A percentile compares a stretch with the other conserved stretches of the same genome.
phyloP scores from a whole-genome alignment of 2,888 invertebrate genomes.

The Acholoe squamosa region DNA sequence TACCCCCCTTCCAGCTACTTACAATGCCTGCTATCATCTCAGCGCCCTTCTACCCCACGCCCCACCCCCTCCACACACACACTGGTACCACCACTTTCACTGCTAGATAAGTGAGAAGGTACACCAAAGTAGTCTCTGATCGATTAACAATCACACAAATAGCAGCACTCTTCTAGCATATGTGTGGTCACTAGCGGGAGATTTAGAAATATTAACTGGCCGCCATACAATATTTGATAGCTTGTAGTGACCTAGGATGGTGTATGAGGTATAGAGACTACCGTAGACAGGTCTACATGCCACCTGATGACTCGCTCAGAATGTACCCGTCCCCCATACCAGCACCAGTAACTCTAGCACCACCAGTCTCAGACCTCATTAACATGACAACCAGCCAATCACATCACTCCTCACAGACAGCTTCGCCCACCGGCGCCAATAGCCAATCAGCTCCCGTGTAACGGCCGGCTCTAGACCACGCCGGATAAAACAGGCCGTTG shows the following conservation, averaged over 20 bases:
- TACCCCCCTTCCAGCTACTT: neutral
- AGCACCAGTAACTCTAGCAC: neutral
- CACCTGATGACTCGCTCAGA: neutral
- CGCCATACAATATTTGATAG: too few relatives aligned
- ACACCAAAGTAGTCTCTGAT: too few relatives aligned
- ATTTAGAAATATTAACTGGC: too few relatives aligned
- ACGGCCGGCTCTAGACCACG: neutral
- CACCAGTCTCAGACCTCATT: neutral
- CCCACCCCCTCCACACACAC: neutral
- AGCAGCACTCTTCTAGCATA: too few relatives aligned
- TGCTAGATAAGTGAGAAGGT: too few relatives aligned
- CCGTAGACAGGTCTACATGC: too few relatives aligned
- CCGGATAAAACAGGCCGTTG: neutral
- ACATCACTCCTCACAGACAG: neutral
- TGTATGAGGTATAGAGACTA: too few relatives aligned
- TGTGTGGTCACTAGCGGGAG: too few relatives aligned
- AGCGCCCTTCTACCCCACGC: neutral
- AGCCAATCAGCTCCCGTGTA: neutral
- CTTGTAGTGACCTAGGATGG: too few relatives aligned
- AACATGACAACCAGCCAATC: slow-evolving; percentile 12
- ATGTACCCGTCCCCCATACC: neutral
- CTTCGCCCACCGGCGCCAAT: neutral
- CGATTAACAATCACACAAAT: too few relatives aligned
- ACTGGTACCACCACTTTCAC: neutral
- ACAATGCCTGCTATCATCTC: neutral